Base-by-base conservation (phyloP, 2,888 invertebrate species). In the Aspidiotus rigidus region DNA sequence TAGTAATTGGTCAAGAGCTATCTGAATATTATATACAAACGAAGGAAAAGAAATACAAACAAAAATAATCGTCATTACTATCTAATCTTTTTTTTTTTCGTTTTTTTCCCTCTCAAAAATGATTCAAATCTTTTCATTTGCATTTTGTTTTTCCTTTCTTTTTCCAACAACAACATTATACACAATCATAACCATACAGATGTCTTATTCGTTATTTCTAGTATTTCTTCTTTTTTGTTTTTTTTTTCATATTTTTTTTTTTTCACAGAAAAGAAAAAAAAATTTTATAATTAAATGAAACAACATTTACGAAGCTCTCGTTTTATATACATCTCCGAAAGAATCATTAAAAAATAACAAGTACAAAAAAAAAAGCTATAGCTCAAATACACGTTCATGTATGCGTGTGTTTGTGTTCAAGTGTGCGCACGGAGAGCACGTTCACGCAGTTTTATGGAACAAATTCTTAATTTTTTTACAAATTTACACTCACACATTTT, bases 251-350 rank as follows among this genome's bases (percentile, higher is more conserved):
- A 6, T 15, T 55, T 16, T 17, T 13, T 55, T 55, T 55, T 55
- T n/a, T 9, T 9, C 55, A 7, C 7, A 55, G 7, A 55, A 55
- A 64, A 64, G 39, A 63, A 17, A 63, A 49, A 63, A 53, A 63
- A 63, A 40, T 28, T 28, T 28, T 28, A 28, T 15, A 63, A 39
- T 28, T 15, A 64, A 55, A 63, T 44, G 55, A 66, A 67, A 59
- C n/a, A 59, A 67, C 59, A 67, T 67, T 67, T 59, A 67, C 67
- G 59, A 67, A 67, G 66, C 66, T 66, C 66, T 66, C 66, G 28
- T 66, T 57, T 66, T 66, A 66, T 66, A 44, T 66, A 66, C 66
- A 66, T 40, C 11, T 64, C 64, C 16, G 17, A 28, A 28, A 28
- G n/a, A 59, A 28, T 11, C 57, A 66, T 66, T 66, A 66, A 41